Evolutionary conservation across 2,888 invertebrate genomes (phyloP), one percentile per base, ranked within the genome.

Genomic region (Strigamia crassipes): DNA sequence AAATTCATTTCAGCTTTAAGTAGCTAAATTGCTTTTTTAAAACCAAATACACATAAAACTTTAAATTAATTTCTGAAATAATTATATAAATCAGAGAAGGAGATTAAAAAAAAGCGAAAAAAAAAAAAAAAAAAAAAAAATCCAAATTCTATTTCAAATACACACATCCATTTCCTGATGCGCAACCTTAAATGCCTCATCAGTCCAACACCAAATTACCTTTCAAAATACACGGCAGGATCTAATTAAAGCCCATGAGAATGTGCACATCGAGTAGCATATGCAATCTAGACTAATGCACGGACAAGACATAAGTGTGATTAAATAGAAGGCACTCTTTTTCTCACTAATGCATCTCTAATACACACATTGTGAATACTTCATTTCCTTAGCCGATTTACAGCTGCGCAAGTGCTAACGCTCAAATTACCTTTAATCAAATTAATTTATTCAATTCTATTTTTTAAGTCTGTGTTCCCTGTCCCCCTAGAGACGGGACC

Each of bases 261-360:
- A 27, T 73, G 73, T 73, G 27, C 31, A 66, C 61, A 66, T 66
- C 23, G 38, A 66, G 21, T 21, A 66, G 73, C 73, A 73, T 73
- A 73, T 73, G 73, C 73, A 73, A 73, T 73, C 73, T 73, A 73
- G 31, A 73, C 73, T 73, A 73, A 73, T 73, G 73, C 73, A 73
- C 73, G 31, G 73, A 73, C 73, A 73, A 73, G 73, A 73, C 23
- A 73, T 73, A 73, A 73, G 73, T 12, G 73, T 73, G 73, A 73
- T 73, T 73, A 73, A 73, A 73, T 73, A 73, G 18, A 73, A 73
- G n/a, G 27, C 73, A 73, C 73, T 73, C 73, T 73, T 73, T 73
- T 73, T 13, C 73, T 31, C 73, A 12, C 73, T 73, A 73, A 73
- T 73, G 73, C 73, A 73, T 73, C 73, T 73, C 73, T 73, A 73